Evolutionary conservation across 2,888 invertebrate genomes (phyloP).

Genomic region (Thera britannica): DNA sequence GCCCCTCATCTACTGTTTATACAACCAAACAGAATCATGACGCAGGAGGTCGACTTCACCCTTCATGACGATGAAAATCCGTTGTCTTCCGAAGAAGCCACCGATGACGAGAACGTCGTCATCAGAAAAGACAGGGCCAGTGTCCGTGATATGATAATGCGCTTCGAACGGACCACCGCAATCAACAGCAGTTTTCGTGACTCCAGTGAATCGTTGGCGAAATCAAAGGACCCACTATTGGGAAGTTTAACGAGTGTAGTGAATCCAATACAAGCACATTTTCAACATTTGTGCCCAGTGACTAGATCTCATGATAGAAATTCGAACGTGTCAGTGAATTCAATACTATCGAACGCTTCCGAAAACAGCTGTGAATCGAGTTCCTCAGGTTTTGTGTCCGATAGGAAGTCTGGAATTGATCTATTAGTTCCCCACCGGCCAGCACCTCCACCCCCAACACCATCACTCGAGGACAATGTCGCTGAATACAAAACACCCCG

Average conservation of each 20-base stretch:
- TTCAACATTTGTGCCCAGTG: slow-evolving; percentile 70
- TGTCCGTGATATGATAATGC: slow-evolving; percentile 77
- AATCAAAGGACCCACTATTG: slow-evolving; percentile 62
- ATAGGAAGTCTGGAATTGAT: slow-evolving; percentile 68
- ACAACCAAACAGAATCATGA: slow-evolving; percentile 65
- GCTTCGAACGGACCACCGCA: slow-evolving; percentile 72
- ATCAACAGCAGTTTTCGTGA: slow-evolving; percentile 58
- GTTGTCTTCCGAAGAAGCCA: slow-evolving; percentile 62
- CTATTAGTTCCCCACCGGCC: slow-evolving; percentile 69
- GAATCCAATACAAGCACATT: slow-evolving; percentile 72
- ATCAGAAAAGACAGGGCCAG: slow-evolving; percentile 68
- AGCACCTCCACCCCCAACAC: slow-evolving; percentile 77
- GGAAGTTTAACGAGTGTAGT: slow-evolving; percentile 75
- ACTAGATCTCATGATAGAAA: slow-evolving; percentile 72
- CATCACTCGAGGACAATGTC: slow-evolving; percentile 66
- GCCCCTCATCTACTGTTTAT: slow-evolving; percentile 64
- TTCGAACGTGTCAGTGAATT: slow-evolving; percentile 81
- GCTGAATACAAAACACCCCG: slow-evolving; percentile 63
- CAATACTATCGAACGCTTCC: slow-evolving; percentile 77
- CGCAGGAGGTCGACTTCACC: slow-evolving; percentile 70
- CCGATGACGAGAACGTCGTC: slow-evolving; percentile 71
- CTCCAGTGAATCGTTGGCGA: slow-evolving; percentile 71
- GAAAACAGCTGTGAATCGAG: slow-evolving; percentile 78
- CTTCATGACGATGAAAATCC: slow-evolving; percentile 66
- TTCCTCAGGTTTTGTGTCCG: slow-evolving; percentile 80